Evolutionary conservation across 2,113 vertebrate genomes (phyloP), one percentile per base, ranked within the genome.

Genomic region (Verasper variegatus): DNA sequence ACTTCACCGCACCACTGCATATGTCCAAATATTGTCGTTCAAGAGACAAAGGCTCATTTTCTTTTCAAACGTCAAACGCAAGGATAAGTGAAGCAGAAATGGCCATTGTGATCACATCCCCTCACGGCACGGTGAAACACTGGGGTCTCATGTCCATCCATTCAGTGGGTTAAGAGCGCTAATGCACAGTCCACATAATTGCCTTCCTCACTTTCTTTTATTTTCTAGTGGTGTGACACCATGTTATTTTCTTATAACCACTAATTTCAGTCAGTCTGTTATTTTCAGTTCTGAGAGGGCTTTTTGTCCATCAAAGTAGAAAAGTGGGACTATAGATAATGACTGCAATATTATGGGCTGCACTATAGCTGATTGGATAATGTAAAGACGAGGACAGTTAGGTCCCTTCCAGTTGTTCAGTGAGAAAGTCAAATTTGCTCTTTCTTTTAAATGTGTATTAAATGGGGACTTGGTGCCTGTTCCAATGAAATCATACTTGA

Each of bases 211-310:
- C 68, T 80, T 67, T 59, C 71, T 74, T 78, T 84, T 76, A 80
- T 73, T 60, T 55, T 54, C 40, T 52, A 31, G 42, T 57, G 70
- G 12, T 68, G 23, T 76, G 71, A 71, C 70, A 88, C 68, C 27
- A 4, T 83, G 68, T 65, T 86, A 85, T 85, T 88, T 88, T 66
- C 74, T 74, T 37, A 82, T 77, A 77, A 87, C 52, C n/a, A 55
- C 49, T 20, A 51, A 51, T 51, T 18, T 51, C 49, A 18, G 18
- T 51, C 49, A 7, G 45, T 31, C 31, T 31, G 31, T 47, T 17
- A 47, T 47, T 47, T 17, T 47, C 4, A 51, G 49, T 20, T 51
- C 49, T 6, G 17, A 20, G 42, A 18, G 17, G 49, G 49, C 49
- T 51, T 51, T 51, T 13, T 4, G 17, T 5, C 12, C 15, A 51